Base-by-base conservation (phyloP, 1,140 invertebrate species). In the Drosophila punjabiensis region DNA sequence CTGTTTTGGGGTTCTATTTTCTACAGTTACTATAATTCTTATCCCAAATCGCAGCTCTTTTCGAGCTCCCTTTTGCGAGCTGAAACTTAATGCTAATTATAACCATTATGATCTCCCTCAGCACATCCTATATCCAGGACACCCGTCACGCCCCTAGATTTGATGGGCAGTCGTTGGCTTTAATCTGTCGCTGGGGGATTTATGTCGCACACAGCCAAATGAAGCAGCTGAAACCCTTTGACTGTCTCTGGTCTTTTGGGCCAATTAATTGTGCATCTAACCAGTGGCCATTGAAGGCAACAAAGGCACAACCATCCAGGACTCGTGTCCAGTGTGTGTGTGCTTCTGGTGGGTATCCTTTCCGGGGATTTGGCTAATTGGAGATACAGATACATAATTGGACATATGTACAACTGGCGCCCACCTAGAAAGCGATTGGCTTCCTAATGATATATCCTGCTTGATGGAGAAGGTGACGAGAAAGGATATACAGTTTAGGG, bases 181-280 rank as follows among this genome's bases (percentile, higher is more conserved):
- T 28, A 67, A 69, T 68, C 50, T 41, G 53, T 13, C 53, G 11
- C 20, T 48, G 37, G 35, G 41, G 33, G 24, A 70, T 39, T 69
- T 37, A 52, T 63, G 52, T 63, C 28, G 43, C 76, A 63, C 58
- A 56, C 63, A 59, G 41, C 35, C 43, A 68, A 48, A 55, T 39
- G 14, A n/a, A 30, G 30, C 37, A n/a, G 10, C 18, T 32, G 58
- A 39, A 66, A 64, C 74, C 60, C 74, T 82, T 82, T 82, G 28
- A 28, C 32, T 65, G 43, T 61, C 81, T 66, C 82, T 82, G 74
- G 60, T 39, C 52, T 56, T 55, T 48, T 55, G 48, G 48, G 30
- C 33, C 58, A 79, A 79, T 74, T 83, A 79, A 82, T 61, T 82
- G 55, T 47, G 61, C 75, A 82, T 82, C 82, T 35, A 53, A 53